Evolutionary conservation across 2,888 invertebrate genomes (phyloP), one percentile per base, ranked within the genome.

Genomic region (Taenaris catops): DNA sequence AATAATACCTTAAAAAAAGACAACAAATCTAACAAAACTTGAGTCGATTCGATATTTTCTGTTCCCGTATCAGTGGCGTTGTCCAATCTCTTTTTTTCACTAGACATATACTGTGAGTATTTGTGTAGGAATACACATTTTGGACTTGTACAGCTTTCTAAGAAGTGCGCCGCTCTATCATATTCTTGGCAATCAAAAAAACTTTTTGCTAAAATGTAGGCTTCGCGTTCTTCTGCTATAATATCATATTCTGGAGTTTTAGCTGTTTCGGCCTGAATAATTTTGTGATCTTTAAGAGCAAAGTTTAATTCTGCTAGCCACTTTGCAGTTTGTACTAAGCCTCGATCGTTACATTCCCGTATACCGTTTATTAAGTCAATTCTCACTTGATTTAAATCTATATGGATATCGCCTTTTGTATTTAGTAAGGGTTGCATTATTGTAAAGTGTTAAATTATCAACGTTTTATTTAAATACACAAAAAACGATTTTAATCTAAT

Each of bases 171-270:
- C 34, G 94, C 93, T 58, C 96, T 89, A 57, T 96, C 96, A 68
- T 96, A 98, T 70, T 98, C 98, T 53, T 94, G 93, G 24, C 94
- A 87, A 73, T 97, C 96, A 63, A 96, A 97, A 67, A 95, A 97
- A 44, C 93, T 92, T 69, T 95, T 96, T 0, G 96, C 95, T 48
- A 97, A 68, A 20, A 89, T 88, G 66, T 94, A 97, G 10, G 88
- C 80, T 58, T 94, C 94, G 44, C 88, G 88, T 52, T 95, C 94
- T 36, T 91, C 90, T 11, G 80, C 81, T 4, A 78, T 69, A 25
- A 88, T 83, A 3, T 83, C 69, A 19, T 86, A 67, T 25, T 87
- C 81, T 2, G 29, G 10, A 17, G 29, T 21, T 23, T 28, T 46
- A n/a, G 42, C 33, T 23, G 76, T 62, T 34, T 92, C 90, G 46